Evolutionary conservation across 2,113 vertebrate species (phyloP), one percentile per base, ranked within the genome.

Genomic region (Perccottus glenii): DNA sequence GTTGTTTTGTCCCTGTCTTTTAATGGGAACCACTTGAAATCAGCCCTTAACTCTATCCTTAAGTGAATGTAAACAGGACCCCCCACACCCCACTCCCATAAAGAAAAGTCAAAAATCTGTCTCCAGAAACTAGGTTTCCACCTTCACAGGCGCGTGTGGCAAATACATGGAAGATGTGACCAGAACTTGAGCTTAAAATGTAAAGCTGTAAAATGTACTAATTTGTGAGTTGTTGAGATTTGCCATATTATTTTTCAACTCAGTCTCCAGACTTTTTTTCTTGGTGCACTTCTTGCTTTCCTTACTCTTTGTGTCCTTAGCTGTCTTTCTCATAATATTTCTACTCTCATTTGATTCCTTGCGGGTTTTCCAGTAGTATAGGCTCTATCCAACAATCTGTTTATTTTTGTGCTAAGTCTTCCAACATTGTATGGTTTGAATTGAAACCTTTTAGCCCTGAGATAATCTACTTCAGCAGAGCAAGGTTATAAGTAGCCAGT

Each of bases 51-150:
- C 67, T 64, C 77, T 82, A 36, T 53, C 70, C 60, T 67, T 61
- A 71, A 50, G 66, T 58, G 61, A 62, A 47, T 62, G 74, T 78
- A 55, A 46, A 4, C 14, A 50, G 45, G 4, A 40, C 38, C 38
- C 38, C 38, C 38, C 38, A 40, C 38, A 40, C 38, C 38, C 38
- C 8, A 8, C 38, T 40, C 4, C 38, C 38, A 40, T 40, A 6
- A 66, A 64, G 56, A 82, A 73, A 80, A 40, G 60, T 49, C 70
- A 67, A 8, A 75, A 78, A 77, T 71, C 66, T 78, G 73, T 70
- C 70, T 10, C 32, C 38, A 40, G 56, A 78, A 89, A 82, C 42
- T 87, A 81, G 73, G 81, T 86, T 84, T 84, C 48, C 64, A 66
- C 75, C 73, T 64, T 71, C 38, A 62, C n/a, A 60, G 47, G 48